Base-by-base conservation (phyloP, 2,113 vertebrate species). In the Gallinago paraguaiae region DNA sequence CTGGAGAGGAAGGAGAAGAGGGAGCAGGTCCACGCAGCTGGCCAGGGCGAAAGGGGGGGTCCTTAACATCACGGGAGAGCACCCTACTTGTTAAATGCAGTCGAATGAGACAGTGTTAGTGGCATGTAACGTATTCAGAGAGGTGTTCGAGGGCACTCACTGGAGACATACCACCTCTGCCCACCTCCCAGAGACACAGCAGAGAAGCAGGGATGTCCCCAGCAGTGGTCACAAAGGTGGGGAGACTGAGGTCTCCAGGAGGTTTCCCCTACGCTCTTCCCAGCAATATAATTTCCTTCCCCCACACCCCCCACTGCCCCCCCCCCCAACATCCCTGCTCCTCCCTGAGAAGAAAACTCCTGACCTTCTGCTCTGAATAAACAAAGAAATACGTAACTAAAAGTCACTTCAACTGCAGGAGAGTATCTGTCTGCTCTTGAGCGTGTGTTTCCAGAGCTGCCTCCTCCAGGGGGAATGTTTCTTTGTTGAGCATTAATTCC, bases 401-500 rank as follows among this genome's bases (percentile, higher is more conserved):
- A 85, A 88, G 33, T 75, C 24, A 28, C 82, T 68, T 88, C 27
- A 56, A 1, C 51, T 78, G 37, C 71, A 88, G 23, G 48, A 65
- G 56, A 78, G n/a, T 57, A 39, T 48, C 45, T 45, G 3, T 60
- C 48, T 3, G 1, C 69, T 88, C 45, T 75, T 64, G 82, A 54
- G 10, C 19, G 2, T 8, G 17, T 71, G 56, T 35, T 93, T 78
- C 75, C 80, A 23, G 45, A 86, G 60, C 74, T 90, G 72, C 51
- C 39, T 83, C n/a, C 86, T 92, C 53, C 64, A 61, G 88, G 45
- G 53, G 69, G 82, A 68, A 75, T 39, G 13, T 90, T n/a, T 51
- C 92, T 93, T 96, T 96, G 90, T 94, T 88, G 71, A 48, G 46
- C 17, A 3, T 86, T 90, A 81, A 95, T 94, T 94, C 69, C 39